Evolutionary conservation across 2,113 vertebrate species (phyloP).

Genomic region (Ictalurus punctatus): DNA sequence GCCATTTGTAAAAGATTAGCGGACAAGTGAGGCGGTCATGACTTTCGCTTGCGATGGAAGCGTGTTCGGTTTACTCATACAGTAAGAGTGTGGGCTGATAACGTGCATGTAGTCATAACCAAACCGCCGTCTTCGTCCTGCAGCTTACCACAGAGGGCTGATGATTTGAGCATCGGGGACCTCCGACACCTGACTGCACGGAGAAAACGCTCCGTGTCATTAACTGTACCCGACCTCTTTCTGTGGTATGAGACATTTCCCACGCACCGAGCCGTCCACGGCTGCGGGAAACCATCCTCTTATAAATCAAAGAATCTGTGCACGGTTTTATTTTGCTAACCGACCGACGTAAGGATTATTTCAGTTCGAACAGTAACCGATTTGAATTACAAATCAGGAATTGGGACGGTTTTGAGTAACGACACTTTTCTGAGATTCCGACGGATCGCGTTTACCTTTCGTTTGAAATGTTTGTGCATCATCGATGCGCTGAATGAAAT

Average conservation of each 20-base stretch:
- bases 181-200: background rate
- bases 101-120: background rate
- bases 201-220: background rate
- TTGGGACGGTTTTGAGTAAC: background rate
- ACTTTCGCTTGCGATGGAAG: background rate
- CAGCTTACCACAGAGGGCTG: background rate
- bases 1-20: background rate
- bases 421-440: background rate
- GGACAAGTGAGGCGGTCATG: background rate
- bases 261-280: background rate
- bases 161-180: background rate
- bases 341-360: background rate
- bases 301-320: background rate
- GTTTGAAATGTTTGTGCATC: background rate
- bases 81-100: background rate
- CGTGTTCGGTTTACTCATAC: slow-evolving; percentile 1
- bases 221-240: background rate
- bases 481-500: background rate
- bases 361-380: background rate
- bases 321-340: background rate
- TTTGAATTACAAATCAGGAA: background rate
- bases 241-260: slow-evolving; percentile 7
- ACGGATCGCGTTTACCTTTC: background rate
- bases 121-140: background rate
- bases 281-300: too few species aligned